Evolutionary conservation across 2,888 invertebrate genomes (phyloP).

Genomic region (Syrphus vitripennis): DNA sequence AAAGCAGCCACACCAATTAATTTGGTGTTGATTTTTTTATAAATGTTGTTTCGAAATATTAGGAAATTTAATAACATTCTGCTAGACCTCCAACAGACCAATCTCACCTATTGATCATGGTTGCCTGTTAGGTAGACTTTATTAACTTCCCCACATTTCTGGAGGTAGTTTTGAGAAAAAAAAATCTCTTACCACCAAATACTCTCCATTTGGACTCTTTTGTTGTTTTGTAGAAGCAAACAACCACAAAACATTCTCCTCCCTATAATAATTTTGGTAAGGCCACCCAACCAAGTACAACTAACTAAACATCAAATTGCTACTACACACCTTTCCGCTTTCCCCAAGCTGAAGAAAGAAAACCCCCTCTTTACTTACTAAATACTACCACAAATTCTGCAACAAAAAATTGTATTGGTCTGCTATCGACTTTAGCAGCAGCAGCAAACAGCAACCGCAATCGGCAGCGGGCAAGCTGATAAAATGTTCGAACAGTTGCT

Average conservation of each 20-base stretch:
- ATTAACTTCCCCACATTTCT: constrained; percentile 71
- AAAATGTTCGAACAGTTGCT: constrained; percentile 44
- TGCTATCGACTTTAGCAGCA: not conserved
- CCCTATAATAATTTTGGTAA: not conserved
- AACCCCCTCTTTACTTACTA: not conserved
- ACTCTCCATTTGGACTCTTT: constrained; percentile 62
- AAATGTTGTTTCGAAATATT: not conserved
- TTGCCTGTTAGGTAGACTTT: constrained; percentile 62
- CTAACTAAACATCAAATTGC: not conserved
- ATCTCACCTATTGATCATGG: constrained; percentile 20
- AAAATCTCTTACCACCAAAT: constrained; percentile 67
- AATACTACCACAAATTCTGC: not conserved
- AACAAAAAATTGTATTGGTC: not conserved
- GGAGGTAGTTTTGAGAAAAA: constrained; percentile 58
- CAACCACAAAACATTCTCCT: constrained; percentile 35
- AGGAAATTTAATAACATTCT: constrained; percentile 26
- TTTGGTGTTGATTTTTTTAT: not conserved
- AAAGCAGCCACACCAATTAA: not conserved
- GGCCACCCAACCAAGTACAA: not conserved
- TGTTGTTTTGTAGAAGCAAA: constrained; percentile 22
- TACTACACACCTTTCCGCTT: constrained; percentile 64
- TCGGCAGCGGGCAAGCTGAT: not conserved
- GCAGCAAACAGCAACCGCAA: not conserved
- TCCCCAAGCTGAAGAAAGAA: constrained; percentile 46
- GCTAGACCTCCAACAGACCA: constrained; percentile 27